Base-by-base conservation (phyloP, 2,888 invertebrate genomes). In the Ichneumoninae sp. region DNA sequence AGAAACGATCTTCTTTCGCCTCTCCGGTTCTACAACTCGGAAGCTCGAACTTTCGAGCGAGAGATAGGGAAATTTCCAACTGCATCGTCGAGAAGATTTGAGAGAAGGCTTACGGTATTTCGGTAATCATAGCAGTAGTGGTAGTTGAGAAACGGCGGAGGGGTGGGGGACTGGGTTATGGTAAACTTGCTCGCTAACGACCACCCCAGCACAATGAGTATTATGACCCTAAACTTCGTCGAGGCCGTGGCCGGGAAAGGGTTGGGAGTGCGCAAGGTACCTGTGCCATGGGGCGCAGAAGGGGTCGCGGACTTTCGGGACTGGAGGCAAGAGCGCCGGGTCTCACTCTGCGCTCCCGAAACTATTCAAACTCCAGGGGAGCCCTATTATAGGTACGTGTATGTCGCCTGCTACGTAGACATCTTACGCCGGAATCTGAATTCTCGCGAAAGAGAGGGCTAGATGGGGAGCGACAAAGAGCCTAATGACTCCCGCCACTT, bases 401-500 rank as follows among this genome's bases (percentile, higher is more conserved):
- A 71, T 63, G 30, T 63, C 50, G 57, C 70, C 26, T 76, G 75
- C 79, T 57, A 69, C 76, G 79, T 84, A 81, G 81, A 78, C 84
- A 66, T 81, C 81, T 78, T 78, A 63, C 74, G 13, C 70, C 26
- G 30, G 79, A 82, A 82, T 82, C 82, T 82, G 71, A 76, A 66
- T 57, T 73, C 33, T 40, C 40, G 76, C 26, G 81, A 81, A 60
- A 75, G 75, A 70, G 36, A 54, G 68, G 69, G 33, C 52, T 19
- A 47, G 65, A 65, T 85, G 86, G 87, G 83, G 86, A 87, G 88
- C 85, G 84, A 73, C 86, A 73, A 69, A 76, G 83, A 85, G 88
- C 88, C 89, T 92, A 92, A 92, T 92, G 92, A 91, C 91, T 91
- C 87, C 88, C 87, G 91, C 91, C 90, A 91, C 91, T 92, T 89